A percentile compares a stretch with the other conserved stretches of the same genome.
These are phyloP conservation scores for Lamproptera curius DNA, from an alignment of 2,888 invertebrate species.

Conservation along the genomic window DNA sequence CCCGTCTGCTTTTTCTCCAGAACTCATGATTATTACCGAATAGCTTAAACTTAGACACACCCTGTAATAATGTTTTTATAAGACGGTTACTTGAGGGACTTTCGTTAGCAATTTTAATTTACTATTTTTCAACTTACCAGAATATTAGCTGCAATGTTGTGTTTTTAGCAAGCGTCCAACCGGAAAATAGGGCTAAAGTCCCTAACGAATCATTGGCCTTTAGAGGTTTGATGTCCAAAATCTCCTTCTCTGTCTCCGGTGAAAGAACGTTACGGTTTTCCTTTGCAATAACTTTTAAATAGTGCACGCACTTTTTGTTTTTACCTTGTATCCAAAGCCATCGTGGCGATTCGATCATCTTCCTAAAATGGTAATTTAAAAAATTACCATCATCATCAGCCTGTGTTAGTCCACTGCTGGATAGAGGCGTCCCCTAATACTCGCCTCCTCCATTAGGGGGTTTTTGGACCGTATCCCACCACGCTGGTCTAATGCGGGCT, in stretches of 20 bases:
- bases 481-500: too few species aligned
- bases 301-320: constrained; percentile 60
- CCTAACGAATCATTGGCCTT: constrained; percentile 64
- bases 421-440: too few species aligned
- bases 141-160: constrained; percentile 73
- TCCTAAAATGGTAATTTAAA: constrained; percentile 52
- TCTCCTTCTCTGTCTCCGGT: constrained; percentile 50
- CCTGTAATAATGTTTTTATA: too few species aligned
- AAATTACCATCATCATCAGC: too few species aligned
- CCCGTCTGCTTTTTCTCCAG: constrained; percentile 72
- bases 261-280: constrained; percentile 69
- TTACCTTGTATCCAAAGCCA: constrained; percentile 79
- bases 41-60: constrained; percentile 69
- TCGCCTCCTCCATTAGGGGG: too few species aligned
- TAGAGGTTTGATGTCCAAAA: constrained; percentile 33
- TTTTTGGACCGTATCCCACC: too few species aligned
- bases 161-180: constrained; percentile 72
- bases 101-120: too few species aligned
- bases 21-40: constrained; percentile 68
- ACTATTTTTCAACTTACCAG: constrained; percentile 78
- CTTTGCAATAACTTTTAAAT: constrained; percentile 74
- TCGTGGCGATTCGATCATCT: constrained; percentile 81
- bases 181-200: constrained; percentile 75
- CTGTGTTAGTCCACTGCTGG: too few species aligned
- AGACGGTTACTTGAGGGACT: too few species aligned